Conservation (phyloP, 2,888 invertebrate species). For the Allacma fusca region DNA sequence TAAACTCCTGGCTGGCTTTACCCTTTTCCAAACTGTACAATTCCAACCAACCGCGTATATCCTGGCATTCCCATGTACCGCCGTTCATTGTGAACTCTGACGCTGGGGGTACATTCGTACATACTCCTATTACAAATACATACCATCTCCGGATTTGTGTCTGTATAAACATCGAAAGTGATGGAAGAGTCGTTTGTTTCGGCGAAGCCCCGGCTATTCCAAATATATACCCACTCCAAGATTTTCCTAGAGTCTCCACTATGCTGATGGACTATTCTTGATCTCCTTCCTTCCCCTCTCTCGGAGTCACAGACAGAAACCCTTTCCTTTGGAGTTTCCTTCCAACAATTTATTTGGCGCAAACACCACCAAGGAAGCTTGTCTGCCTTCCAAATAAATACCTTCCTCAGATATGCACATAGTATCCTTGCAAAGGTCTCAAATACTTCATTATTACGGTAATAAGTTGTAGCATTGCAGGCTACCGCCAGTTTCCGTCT, state of each 20-base stretch:
- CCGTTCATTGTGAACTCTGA: too few species aligned
- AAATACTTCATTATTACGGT: neutral
- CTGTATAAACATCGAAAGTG: constrained; percentile 23
- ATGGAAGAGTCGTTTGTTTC: constrained; percentile 25
- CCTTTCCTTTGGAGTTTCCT: neutral
- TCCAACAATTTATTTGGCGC: constrained; percentile 11
- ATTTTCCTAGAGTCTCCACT: constrained; percentile 22
- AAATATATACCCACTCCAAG: constrained; percentile 33
- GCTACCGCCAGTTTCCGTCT: too few species aligned
- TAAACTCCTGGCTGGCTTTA: constrained; percentile 24
- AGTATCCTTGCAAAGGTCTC: too few species aligned
- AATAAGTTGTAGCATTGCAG: too few species aligned
- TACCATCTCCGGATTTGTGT: constrained; percentile 1
- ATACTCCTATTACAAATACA: neutral
- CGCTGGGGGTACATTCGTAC: too few species aligned
- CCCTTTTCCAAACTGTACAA: too few species aligned
- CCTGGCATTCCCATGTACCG: too few species aligned
- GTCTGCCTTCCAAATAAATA: neutral
- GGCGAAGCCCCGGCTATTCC: constrained; percentile 39
- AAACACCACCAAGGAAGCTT: constrained; percentile 3
- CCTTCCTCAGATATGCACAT: neutral
- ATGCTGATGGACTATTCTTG: constrained; percentile 33
- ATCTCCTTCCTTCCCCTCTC: constrained; percentile 22
- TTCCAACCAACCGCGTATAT: too few species aligned
- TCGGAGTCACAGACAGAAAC: neutral